Evolutionary conservation across 2,888 invertebrate genomes (phyloP).

Genomic region (Pyrrhia umbra): DNA sequence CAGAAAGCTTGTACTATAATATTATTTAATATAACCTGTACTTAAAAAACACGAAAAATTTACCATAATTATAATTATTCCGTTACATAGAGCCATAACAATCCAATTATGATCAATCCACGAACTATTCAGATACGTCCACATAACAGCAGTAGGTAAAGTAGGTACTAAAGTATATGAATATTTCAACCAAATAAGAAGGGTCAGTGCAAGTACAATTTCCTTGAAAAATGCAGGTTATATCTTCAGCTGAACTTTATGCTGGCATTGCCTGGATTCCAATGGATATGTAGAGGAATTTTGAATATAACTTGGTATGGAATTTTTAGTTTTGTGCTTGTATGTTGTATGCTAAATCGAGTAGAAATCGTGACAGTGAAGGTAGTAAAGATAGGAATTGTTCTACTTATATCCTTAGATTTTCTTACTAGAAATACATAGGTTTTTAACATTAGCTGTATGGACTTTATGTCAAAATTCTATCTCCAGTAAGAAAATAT

Average conservation of each 20-base stretch:
- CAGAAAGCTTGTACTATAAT: too few relatives aligned
- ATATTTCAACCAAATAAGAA: slow-evolving; percentile 19
- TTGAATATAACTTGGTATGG: slow-evolving; percentile 22
- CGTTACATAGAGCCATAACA: too few relatives aligned
- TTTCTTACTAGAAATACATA: too few relatives aligned
- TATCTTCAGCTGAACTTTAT: slow-evolving; percentile 54
- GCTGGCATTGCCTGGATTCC: slow-evolving; percentile 58
- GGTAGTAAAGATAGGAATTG: neutral
- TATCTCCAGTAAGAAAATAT: too few relatives aligned
- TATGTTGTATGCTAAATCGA: slow-evolving; percentile 18
- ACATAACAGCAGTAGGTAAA: neutral
- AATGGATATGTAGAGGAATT: slow-evolving; percentile 37
- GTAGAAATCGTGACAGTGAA: neutral
- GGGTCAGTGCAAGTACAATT: slow-evolving; percentile 42
- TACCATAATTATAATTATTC: too few relatives aligned
- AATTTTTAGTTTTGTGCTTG: slow-evolving; percentile 33
- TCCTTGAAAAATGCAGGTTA: slow-evolving; percentile 61
- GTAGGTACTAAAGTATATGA: slow-evolving; percentile 3
- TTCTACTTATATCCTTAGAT: too few relatives aligned
- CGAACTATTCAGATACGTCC: neutral
- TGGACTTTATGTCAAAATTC: too few relatives aligned
- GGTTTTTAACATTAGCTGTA: too few relatives aligned
- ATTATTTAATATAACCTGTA: too few relatives aligned
- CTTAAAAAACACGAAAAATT: too few relatives aligned
- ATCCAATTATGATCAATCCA: neutral